Base-by-base conservation (phyloP, 2,113 vertebrate genomes). In the Apteryx mantelli region DNA sequence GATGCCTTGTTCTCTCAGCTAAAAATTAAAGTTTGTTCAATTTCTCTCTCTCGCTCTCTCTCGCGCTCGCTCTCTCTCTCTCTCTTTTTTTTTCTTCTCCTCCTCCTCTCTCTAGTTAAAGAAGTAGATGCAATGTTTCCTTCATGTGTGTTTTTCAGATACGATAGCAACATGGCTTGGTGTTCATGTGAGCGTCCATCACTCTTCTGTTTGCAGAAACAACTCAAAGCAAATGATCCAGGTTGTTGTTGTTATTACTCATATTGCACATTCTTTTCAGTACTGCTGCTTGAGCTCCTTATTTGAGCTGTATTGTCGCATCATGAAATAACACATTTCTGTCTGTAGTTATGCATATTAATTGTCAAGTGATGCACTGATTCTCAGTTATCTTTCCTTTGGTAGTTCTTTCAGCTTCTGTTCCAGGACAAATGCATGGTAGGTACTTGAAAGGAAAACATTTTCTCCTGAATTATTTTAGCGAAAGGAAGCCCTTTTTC, bases 191-290 rank as follows among this genome's bases (percentile, higher is more conserved):
- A 96, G 84, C 14, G 2, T 69, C 90, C 79, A 78, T 97, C 96
- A 79, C 65, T 91, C 73, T 93, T 87, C 74, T 68, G 90, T 97
- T 92, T 95, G 48, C 88, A 96, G 82, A 95, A 97, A 84, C 81
- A 96, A 96, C 95, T 95, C 95, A 86, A 86, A 90, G 83, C 79
- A 96, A 96, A 89, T 97, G 91, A 97, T 80, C 94, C 90, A 61
- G 80, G 90, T 81, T 17, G 61, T 95, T 22, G n/a, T 58, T 78
- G 42, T 96, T 96, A 92, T 97, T 97, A 82, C 69, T 95, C 76
- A 75, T 91, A 64, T 92, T 91, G 88, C 87, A 50, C 30, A 28
- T 86, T 92, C 91, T 96, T 95, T 96, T 89, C 75, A 83, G 80
- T 96, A 92, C 88, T 81, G 74, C 8, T 44, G 44, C 82, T 96